These are phyloP conservation scores for Acleris sparsana DNA, from an alignment of 2,888 invertebrate species.

Conservation along the genomic window DNA sequence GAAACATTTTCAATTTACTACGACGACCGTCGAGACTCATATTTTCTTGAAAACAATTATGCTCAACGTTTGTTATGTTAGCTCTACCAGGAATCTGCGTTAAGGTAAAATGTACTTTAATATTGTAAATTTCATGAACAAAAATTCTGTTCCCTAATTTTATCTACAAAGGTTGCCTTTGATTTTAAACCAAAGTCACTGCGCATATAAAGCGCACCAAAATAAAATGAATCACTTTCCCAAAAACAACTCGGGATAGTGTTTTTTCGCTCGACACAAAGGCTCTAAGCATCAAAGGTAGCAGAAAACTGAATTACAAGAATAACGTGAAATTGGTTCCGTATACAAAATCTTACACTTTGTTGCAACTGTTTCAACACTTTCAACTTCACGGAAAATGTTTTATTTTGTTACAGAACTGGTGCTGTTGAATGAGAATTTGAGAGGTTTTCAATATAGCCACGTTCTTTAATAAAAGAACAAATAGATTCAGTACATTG, in stretches of 20 bases:
- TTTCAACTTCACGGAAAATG: neutral
- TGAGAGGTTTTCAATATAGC: too few relatives aligned
- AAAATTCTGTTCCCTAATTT: neutral
- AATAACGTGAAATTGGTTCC: neutral
- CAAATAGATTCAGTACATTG: too few relatives aligned
- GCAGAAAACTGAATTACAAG: neutral
- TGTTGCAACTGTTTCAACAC: neutral
- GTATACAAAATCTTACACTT: slow-evolving; percentile 1
- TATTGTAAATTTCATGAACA: neutral
- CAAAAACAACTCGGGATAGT: slow-evolving; percentile 33
- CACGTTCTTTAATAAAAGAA: too few relatives aligned
- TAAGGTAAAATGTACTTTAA: too few relatives aligned
- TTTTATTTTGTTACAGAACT: too few relatives aligned
- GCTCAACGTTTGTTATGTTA: too few relatives aligned
- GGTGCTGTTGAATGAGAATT: too few relatives aligned
- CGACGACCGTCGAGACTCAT: too few relatives aligned
- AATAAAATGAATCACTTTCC: slow-evolving; percentile 33
- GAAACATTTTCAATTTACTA: too few relatives aligned
- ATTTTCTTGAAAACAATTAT: too few relatives aligned
- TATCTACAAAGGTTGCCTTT: slow-evolving; percentile 11
- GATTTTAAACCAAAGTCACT: slow-evolving; percentile 13
- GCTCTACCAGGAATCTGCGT: too few relatives aligned
- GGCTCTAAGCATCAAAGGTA: slow-evolving; percentile 32
- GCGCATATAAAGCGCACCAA: slow-evolving; percentile 25
- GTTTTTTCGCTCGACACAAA: slow-evolving; percentile 34